Evolutionary conservation across 2,797 vertebrate species (phyloP).

Genomic region (Anabas testudineus): DNA sequence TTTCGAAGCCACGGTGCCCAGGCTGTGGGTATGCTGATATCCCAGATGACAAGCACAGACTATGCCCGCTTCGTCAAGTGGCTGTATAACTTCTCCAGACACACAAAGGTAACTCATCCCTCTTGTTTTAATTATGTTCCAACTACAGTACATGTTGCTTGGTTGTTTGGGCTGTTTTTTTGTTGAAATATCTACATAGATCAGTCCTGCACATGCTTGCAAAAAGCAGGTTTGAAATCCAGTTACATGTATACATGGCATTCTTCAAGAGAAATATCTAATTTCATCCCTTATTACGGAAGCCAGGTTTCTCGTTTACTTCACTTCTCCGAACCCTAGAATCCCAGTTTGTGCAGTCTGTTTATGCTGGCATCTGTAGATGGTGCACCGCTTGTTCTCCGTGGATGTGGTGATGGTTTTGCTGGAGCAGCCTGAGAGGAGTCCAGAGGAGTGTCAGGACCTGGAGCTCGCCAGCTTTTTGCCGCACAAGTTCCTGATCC

Average conservation of each 20-base stretch:
- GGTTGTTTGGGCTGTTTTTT: too few species aligned
- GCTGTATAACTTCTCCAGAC: constrained; percentile 88
- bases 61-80: constrained; percentile 90
- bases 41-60: constrained; percentile 80
- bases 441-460: constrained; percentile 63
- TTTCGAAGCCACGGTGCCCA: constrained; percentile 88
- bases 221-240: too few species aligned
- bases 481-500: constrained; percentile 90
- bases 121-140: not conserved
- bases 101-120: constrained; percentile 81
- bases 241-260: too few species aligned
- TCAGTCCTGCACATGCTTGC: too few species aligned
- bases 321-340: not conserved
- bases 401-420: constrained; percentile 91
- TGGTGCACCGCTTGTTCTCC: constrained; percentile 89
- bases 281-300: too few species aligned
- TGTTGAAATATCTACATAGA: too few species aligned
- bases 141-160: too few species aligned
- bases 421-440: constrained; percentile 87
- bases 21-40: constrained; percentile 86
- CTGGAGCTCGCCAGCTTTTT: constrained; percentile 81
- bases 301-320: too few species aligned
- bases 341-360: not conserved
- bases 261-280: too few species aligned
- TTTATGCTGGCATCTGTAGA: constrained; percentile 71